Evolutionary conservation across 1,140 invertebrate species (phyloP), one percentile per base, ranked within the genome.

Genomic region (Drosophila ohnishii): DNA sequence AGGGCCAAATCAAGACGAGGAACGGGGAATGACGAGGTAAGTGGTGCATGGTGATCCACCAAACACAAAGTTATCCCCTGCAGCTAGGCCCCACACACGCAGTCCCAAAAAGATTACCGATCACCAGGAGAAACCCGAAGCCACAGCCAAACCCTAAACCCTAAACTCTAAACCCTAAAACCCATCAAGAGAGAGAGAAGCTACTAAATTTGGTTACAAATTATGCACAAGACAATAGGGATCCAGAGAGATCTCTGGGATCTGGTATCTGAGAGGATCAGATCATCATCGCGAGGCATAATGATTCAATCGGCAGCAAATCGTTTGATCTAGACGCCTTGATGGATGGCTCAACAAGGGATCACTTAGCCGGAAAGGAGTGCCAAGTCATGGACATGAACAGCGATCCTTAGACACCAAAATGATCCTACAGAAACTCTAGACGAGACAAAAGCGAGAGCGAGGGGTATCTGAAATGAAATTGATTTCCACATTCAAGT

Each of bases 171-270:
- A 61, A 22, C 55, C 37, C 22, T 10, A 25, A 64, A 61, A 13
- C 40, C 63, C 60, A 64, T 42, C 65, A 67, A 7, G 22, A 39
- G 16, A 22, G 22, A 35, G 22, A 35, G 45, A 53, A 44, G 65
- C 30, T 34, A 57, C 48, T 70, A 70, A 70, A 69, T 69, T 66
- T 67, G 62, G 37, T 67, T 67, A 69, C 65, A 69, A 67, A 69
- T 66, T 53, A 53, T 66, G n/a, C 28, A n/a, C 65, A 44, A 28
- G 30, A 63, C 57, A 47, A 45, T 37, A 9, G 44, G 13, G 45
- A 44, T 44, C 14, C 56, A n/a, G 5, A 44, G 55, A 47, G 42
- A 66, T 47, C 63, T 28, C 63, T 28, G 37, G 13, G n/a, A 44
- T 44, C 42, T 28, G 37, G 13, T 11, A 44, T 44, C 42, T 44